These are phyloP conservation scores for Myotis daubentonii DNA, from an alignment of 2,797 vertebrate genomes.

Conservation along the genomic window DNA sequence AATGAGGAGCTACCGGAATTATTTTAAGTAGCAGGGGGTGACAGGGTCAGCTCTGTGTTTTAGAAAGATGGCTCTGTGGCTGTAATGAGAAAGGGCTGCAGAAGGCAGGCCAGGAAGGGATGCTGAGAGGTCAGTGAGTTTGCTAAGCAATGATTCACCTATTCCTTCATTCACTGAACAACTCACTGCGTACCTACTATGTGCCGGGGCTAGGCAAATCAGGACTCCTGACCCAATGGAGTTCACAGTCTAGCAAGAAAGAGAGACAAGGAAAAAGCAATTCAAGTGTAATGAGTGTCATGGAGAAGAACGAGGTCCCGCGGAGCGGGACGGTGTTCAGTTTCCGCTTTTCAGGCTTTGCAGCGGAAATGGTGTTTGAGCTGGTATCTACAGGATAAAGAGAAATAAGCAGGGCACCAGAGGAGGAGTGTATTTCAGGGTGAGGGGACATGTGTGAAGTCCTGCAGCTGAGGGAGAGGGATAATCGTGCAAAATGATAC, in stretches of 20 bases:
- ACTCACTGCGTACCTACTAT: slow-evolving; percentile 27
- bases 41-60: slow-evolving; percentile 71
- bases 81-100: neutral
- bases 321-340: neutral
- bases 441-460: neutral
- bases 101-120: neutral
- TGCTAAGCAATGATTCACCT: neutral
- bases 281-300: neutral
- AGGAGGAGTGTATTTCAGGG: neutral
- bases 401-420: neutral
- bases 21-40: slow-evolving; percentile 78
- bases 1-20: slow-evolving; percentile 76
- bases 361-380: neutral
- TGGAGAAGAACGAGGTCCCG: neutral
- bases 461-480: neutral
- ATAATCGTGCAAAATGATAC: neutral
- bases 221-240: neutral
- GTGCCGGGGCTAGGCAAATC: neutral
- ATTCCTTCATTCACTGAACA: neutral
- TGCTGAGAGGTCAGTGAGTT: slow-evolving; percentile 25
- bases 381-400: slow-evolving; percentile 20
- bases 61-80: slow-evolving; percentile 53
- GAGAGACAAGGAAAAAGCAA: neutral
- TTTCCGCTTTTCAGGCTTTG: slow-evolving; percentile 37
- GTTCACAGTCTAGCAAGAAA: neutral